Percentiles rank a stretch among this genome's conserved stretches.
Conservation (phyloP, 1,140 invertebrate species). For the Pseudomyrmex cubaensis region DNA sequence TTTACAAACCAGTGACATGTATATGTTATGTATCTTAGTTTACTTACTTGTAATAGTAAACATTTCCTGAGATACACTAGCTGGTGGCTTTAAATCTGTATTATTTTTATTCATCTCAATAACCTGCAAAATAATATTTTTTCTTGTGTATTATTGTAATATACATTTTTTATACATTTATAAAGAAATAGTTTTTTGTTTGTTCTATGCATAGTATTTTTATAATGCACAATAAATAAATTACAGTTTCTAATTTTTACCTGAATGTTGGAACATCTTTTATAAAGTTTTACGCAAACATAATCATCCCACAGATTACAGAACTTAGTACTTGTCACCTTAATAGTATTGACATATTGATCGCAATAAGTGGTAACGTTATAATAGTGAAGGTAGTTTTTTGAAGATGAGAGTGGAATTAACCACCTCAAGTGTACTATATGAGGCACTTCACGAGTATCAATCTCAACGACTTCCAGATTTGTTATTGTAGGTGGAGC, state of each 20-base stretch:
- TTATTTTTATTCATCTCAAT: too few relatives aligned
- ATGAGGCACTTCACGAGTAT: neutral
- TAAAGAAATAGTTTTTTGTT: too few relatives aligned
- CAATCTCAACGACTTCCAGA: slow-evolving; percentile 61
- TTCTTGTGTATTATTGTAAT: neutral
- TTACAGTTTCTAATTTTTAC: neutral
- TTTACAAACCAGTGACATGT: too few relatives aligned
- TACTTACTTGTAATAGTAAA: too few relatives aligned
- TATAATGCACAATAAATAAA: neutral
- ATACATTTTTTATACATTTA: neutral
- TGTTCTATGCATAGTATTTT: neutral
- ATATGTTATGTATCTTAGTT: too few relatives aligned
- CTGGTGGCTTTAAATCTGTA: too few relatives aligned
- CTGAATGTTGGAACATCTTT: neutral
- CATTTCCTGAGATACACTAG: too few relatives aligned
- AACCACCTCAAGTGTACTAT: slow-evolving; percentile 65
- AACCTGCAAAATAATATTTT: neutral
- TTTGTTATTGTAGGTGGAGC: slow-evolving; percentile 64
- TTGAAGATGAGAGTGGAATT: slow-evolving; percentile 55
- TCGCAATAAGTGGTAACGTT: neutral
- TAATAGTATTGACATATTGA: neutral
- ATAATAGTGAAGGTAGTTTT: slow-evolving; percentile 62
- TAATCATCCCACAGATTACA: slow-evolving; percentile 66
- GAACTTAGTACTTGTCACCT: slow-evolving; percentile 1
- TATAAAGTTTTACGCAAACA: slow-evolving; percentile 58